These are phyloP conservation scores for Pachyuromys duprasi DNA, from an alignment of 2,797 vertebrate genomes.

Conservation along the genomic window DNA sequence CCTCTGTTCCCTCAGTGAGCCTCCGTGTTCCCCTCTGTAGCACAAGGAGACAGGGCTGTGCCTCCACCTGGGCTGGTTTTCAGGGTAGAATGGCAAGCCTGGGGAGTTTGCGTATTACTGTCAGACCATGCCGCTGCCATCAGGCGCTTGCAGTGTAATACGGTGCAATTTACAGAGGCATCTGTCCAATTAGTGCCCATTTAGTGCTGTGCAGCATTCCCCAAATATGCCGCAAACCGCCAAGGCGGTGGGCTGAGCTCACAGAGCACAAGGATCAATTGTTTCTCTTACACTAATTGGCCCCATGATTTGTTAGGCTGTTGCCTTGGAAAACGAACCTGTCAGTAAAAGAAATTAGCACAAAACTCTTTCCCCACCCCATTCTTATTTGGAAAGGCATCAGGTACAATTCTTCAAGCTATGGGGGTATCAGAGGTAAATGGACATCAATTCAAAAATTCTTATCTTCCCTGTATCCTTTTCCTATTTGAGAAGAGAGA, in stretches of 20 bases:
- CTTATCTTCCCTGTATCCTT: background rate
- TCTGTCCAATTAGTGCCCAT: slow-evolving; percentile 71
- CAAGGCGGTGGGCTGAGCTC: slow-evolving; percentile 35
- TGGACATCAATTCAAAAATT: background rate
- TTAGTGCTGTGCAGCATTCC: slow-evolving; percentile 56
- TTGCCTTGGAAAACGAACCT: slow-evolving; percentile 73
- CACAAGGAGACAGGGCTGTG: background rate
- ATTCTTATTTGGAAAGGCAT: slow-evolving; percentile 34
- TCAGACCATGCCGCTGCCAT: slow-evolving; percentile 21
- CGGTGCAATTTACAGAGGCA: slow-evolving; percentile 40
- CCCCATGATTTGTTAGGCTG: slow-evolving; percentile 70
- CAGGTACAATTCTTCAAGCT: background rate
- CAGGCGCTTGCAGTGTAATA: background rate
- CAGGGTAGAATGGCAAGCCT: background rate
- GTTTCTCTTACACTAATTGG: slow-evolving; percentile 77
- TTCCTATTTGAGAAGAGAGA: slow-evolving; percentile 19
- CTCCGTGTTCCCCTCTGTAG: slow-evolving; percentile 2
- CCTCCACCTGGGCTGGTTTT: background rate
- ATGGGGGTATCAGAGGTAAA: background rate
- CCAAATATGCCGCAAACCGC: slow-evolving; percentile 57
- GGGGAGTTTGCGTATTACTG: background rate
- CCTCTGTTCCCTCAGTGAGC: background rate
- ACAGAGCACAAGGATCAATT: slow-evolving; percentile 68
- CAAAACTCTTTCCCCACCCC: background rate
- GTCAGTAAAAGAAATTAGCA: slow-evolving; percentile 73